Evolutionary conservation across 2,113 vertebrate genomes (phyloP), one percentile per base, ranked within the genome.

Genomic region (Xiphophorus maculatus): DNA sequence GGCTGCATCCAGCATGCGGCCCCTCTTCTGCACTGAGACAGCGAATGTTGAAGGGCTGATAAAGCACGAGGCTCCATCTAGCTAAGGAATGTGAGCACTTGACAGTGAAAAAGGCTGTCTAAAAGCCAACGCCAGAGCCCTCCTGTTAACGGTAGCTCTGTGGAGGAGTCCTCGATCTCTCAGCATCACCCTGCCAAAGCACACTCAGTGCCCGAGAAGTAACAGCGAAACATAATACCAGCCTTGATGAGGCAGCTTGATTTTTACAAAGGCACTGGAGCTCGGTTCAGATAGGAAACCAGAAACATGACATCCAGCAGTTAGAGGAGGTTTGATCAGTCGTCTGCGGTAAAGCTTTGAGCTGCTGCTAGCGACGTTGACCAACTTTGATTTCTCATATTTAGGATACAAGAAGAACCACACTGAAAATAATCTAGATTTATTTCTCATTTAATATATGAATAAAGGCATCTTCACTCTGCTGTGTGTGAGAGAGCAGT

Each of bases 51-150:
- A 85, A 89, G 75, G 68, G 71, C 85, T 82, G 90, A 91, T 93
- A 88, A 91, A 83, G 80, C 79, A 71, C 76, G 42, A 60, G 73
- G 83, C 80, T 87, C 77, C 80, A 80, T 90, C 83, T 73, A 75
- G 79, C 81, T 69, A 76, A 91, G 88, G 94, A 94, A 94, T 93
- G 92, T 74, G 87, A 91, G 80, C 79, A 80, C 89, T 90, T 92
- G 86, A 91, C 88, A 82, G 84, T 60, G 63, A 84, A 76, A 88
- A 84, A 84, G 73, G 29, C 71, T 88, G 88, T 89, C 85, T 51
- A 7, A 29, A 64, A 12, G 88, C 88, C 90, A 91, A 68, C 2
- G 6, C 80, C 71, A 81, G 84, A 77, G 71, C 82, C 85, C 77
- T 85, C 58, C 67, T 78, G 88, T 87, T 92, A 85, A 81, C 76